A percentile compares a stretch with the other conserved stretches of the same genome.
Conservation (phyloP, 1,140 invertebrate species). For the Chelonus insularis region DNA sequence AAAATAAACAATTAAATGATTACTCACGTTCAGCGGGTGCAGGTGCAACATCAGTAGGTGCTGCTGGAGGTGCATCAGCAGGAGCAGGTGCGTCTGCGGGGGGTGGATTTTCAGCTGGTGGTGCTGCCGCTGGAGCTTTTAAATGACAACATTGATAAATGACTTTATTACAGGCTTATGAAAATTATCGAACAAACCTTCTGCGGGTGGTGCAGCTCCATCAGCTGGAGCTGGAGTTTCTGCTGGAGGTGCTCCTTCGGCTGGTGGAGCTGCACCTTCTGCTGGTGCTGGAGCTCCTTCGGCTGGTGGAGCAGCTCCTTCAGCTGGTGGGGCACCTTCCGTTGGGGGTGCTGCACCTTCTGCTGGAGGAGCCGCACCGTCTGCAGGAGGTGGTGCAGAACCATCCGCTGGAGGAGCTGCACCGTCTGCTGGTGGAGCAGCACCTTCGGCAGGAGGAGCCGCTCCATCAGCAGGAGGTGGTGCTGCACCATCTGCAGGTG, state of each 20-base stretch:
- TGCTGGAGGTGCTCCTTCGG: slow-evolving; percentile 32
- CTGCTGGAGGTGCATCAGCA: slow-evolving; percentile 28
- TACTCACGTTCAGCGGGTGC: slow-evolving; percentile 36
- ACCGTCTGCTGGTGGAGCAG: slow-evolving; percentile 8
- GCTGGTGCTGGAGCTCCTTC: slow-evolving; percentile 37
- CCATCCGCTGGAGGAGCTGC: slow-evolving; percentile 29
- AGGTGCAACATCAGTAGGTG: slow-evolving; percentile 39
- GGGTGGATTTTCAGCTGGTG: too few relatives aligned
- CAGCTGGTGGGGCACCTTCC: slow-evolving; percentile 47
- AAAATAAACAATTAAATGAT: too few relatives aligned
- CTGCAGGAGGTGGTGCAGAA: slow-evolving; percentile 45
- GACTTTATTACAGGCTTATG: too few relatives aligned
- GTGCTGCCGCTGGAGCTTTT: too few relatives aligned
- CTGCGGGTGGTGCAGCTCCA: slow-evolving; percentile 3
- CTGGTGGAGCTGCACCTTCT: slow-evolving; percentile 51
- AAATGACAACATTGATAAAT: too few relatives aligned
- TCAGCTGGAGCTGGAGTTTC: background rate
- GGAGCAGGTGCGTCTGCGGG: too few relatives aligned
- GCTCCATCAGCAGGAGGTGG: slow-evolving; percentile 39
- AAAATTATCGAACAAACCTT: too few relatives aligned
- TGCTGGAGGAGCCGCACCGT: slow-evolving; percentile 43
- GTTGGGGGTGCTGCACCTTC: slow-evolving; percentile 39
- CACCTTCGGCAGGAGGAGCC: slow-evolving; percentile 39
- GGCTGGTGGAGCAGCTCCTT: slow-evolving; percentile 43
- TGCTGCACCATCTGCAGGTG: slow-evolving; percentile 47